These are phyloP conservation scores for Hyperopisus bebe DNA, from an alignment of 2,113 vertebrate species.

Conservation along the genomic window DNA sequence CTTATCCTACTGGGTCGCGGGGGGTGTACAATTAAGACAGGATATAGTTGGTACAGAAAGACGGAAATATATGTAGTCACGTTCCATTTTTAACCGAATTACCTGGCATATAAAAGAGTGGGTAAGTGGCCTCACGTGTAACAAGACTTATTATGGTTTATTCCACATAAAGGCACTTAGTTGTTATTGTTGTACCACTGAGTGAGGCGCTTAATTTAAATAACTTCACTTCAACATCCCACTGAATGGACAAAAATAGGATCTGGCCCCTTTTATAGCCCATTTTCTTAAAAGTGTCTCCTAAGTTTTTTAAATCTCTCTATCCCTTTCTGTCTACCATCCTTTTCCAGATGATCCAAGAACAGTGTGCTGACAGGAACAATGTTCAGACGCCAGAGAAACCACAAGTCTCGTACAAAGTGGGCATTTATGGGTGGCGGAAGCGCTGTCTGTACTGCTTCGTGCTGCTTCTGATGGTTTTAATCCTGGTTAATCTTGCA, in stretches of 20 bases:
- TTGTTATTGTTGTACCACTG: not conserved
- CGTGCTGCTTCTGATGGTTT: conserved; percentile 94
- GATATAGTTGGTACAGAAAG: not conserved
- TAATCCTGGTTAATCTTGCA: conserved; percentile 96
- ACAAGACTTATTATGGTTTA: not conserved
- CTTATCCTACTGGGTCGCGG: no score
- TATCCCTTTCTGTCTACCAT: not conserved
- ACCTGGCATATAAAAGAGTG: not conserved
- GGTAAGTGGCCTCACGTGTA: not conserved
- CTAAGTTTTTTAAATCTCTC: not conserved
- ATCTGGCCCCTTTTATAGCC: not conserved
- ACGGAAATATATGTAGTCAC: not conserved
- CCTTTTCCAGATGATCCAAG: conserved; percentile 88
- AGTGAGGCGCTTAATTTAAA: not conserved
- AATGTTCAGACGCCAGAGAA: conserved; percentile 84
- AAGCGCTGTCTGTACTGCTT: conserved; percentile 99
- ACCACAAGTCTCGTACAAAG: conserved; percentile 85
- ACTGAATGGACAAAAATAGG: not conserved
- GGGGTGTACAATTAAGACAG: not conserved
- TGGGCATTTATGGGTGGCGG: conserved; percentile 98
- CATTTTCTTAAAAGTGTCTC: not conserved
- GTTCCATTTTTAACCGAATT: not conserved
- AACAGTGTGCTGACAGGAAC: conserved; percentile 88
- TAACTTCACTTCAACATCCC: not conserved
- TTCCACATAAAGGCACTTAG: not conserved